Evolutionary conservation across 92 coral and sea anemone species (phyloP), one percentile per base, ranked within the genome.

Genomic region (Chrysogorgia sp.): DNA sequence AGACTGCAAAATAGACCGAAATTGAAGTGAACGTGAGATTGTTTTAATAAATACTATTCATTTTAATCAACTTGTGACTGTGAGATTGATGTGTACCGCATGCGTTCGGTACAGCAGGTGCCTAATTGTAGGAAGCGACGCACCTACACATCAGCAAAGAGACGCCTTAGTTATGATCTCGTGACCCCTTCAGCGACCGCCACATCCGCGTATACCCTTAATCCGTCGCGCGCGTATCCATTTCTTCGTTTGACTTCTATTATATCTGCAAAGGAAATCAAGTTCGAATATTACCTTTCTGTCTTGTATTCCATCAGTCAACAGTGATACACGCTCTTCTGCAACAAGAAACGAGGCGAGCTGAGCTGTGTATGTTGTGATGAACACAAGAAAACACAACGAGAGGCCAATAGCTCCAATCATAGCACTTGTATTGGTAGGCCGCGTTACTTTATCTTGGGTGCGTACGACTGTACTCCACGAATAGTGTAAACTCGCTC

Each of bases 331-430:
- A 8, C 55, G 48, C 13, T 49, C 40, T 72, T 72, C 79, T 33
- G 64, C 79, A n/a, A 72, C 79, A 0, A 72, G 79, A 26, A 72
- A 55, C 19, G 79, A 64, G 22, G 79, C 79, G 15, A 72, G 50
- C 29, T 72, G 79, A 29, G 79, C 79, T 40, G 79, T 72, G 65
- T 72, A 72, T 19, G 79, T 72, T 24, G 79, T 72, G 3, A 72
- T 55, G 29, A 72, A 72, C 3, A 72, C 79, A 24, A 72, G 65
- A 72, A 72, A 72, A 23, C 79, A 72, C 55, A 32, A 52, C 13
- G 79, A 64, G 17, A 72, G 79, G 32, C 64, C 35, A 29, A 72
- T 53, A 20, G 79, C 79, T 49, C 64, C 65, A 22, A 72, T 56
- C 49, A 34, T 72, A 22, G 79, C 65, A 26, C 65, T 34, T 8